Base-by-base conservation (phyloP, 2,888 invertebrate species). In the Athalia circularis region DNA sequence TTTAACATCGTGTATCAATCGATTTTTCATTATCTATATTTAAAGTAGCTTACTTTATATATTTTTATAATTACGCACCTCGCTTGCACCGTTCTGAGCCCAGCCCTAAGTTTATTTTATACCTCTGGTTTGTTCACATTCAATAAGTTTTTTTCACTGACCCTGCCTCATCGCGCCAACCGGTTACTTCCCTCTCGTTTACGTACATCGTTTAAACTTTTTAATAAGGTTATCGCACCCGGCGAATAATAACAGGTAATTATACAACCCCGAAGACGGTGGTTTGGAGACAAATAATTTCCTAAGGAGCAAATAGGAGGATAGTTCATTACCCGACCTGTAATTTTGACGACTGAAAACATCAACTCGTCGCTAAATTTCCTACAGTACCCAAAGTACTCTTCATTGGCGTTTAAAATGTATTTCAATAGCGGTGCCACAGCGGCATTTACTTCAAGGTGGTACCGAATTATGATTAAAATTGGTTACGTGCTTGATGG, bases 31-130 rank as follows among this genome's bases (percentile, higher is more conserved):
- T 43, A 43, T 9, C 48, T 68, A 52, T n/a, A 72, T 72, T 72
- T 59, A 57, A 72, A 59, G 72, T 72, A 59, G 29, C 72, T 72
- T 72, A 72, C 72, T 29, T 57, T 59, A 72, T 45, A 59, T 9
- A 29, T 52, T 59, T 72, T 59, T 54, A 13, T n/a, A 6, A 70
- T 59, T 47, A 75, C 62, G 50, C 74, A 62, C 45, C 59, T 47
- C 29, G 50, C 50, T 75, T 75, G 74, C 74, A 75, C 74, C 48
- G 15, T 75, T 75, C 29, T 62, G 74, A 75, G 50, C 74, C 74
- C 50, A 62, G 74, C 50, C 61, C 62, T 72, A 50, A 11, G 62
- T 62, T 50, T 29, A 62, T 50, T 4, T 75, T 75, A 15, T 57
- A 29, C 29, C 29, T 29, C 29, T 29, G 29, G 15, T 62, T 75